These are phyloP conservation scores for Mareca penelope DNA, from an alignment of 2,797 vertebrate genomes.

Conservation along the genomic window DNA sequence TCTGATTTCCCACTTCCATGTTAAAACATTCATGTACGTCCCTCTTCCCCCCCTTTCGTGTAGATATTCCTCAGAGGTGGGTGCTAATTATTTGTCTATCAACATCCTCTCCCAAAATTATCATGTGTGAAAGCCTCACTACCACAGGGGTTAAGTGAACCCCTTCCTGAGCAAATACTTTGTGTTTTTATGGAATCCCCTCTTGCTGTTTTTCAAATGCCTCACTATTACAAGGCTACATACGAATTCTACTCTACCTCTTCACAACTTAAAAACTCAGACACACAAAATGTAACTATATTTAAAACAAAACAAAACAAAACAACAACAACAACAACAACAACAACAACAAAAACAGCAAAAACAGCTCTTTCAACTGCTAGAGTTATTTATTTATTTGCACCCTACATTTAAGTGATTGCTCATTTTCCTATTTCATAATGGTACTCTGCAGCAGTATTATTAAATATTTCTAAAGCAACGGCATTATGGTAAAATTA, in stretches of 20 bases:
- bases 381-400: background rate
- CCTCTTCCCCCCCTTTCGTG: background rate
- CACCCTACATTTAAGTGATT: background rate
- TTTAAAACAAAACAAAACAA: background rate
- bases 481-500: background rate
- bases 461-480: background rate
- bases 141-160: background rate
- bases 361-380: background rate
- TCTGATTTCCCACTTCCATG: background rate
- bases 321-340: too few relatives aligned
- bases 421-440: background rate
- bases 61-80: background rate
- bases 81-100: background rate
- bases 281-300: background rate
- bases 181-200: background rate
- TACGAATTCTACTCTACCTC: background rate
- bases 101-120: background rate
- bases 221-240: background rate
- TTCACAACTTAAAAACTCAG: background rate
- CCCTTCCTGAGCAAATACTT: background rate
- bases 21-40: background rate
- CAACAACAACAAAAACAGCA: background rate
- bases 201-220: background rate
- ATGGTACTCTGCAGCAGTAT: background rate
- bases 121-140: fast-evolving